These are phyloP conservation scores for Sebastes diploproa DNA, from an alignment of 2,797 vertebrate species.

Conservation along the genomic window DNA sequence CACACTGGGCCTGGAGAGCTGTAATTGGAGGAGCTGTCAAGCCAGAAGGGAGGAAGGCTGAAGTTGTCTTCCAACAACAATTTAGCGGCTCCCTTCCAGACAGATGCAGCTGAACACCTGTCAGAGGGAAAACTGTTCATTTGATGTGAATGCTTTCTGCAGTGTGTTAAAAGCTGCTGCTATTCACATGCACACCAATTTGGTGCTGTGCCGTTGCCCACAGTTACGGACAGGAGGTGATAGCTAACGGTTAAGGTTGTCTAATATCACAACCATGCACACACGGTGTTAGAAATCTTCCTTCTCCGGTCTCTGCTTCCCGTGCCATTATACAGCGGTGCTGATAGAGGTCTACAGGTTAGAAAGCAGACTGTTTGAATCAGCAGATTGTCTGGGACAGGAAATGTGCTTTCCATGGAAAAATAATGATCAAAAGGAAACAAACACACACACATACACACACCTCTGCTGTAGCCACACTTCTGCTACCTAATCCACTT, in stretches of 20 bases:
- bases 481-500: constrained; percentile 26
- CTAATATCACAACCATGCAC: not conserved
- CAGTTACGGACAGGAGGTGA: not conserved
- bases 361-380: constrained; percentile 11
- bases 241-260: not conserved
- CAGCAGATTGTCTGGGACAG: not conserved
- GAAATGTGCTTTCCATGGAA: constrained; percentile 8
- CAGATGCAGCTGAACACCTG: constrained; percentile 59
- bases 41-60: constrained; percentile 33
- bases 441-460: not conserved
- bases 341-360: not conserved
- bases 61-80: constrained; percentile 58
- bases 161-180: constrained; percentile 43
- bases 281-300: not conserved
- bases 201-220: not conserved
- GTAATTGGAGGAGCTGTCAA: constrained; percentile 70
- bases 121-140: constrained; percentile 53
- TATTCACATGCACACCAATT: constrained; percentile 19
- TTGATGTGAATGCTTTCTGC: constrained; percentile 38
- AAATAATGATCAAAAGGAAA: not conserved
- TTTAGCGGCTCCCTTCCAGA: constrained; percentile 38
- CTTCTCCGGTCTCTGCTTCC: not conserved
- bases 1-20: constrained; percentile 27
- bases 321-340: not conserved
- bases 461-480: not conserved